phyloP scores from a whole-genome alignment of 2,113 vertebrate species.

The Salvator merianae region DNA sequence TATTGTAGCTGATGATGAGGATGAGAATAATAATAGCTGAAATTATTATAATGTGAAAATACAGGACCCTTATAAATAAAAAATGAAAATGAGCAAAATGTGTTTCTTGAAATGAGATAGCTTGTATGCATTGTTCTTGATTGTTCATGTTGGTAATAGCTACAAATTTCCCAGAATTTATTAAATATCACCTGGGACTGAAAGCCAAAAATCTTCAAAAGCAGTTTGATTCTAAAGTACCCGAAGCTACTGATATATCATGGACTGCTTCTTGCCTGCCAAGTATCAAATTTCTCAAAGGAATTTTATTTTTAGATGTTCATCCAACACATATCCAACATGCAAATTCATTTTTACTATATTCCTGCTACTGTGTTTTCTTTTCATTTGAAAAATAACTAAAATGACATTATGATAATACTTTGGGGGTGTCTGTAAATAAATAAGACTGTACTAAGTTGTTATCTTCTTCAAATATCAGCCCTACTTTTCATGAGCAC shows the following conservation, averaged over 20 bases:
- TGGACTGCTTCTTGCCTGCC: background rate
- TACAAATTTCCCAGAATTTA: background rate
- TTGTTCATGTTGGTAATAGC: background rate
- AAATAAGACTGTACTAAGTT: background rate
- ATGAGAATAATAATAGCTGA: no score
- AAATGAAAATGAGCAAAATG: background rate
- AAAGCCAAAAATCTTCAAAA: background rate
- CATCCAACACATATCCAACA: conserved; percentile 11
- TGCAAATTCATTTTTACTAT: background rate
- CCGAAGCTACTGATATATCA: conserved; percentile 6
- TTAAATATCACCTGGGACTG: background rate
- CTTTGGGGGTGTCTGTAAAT: background rate
- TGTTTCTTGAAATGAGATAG: background rate
- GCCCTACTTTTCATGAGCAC: no score
- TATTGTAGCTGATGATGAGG: background rate
- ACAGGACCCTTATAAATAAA: background rate
- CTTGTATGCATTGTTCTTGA: background rate
- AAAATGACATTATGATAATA: background rate
- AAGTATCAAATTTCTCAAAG: conserved; percentile 3
- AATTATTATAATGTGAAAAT: background rate
- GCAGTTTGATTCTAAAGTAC: background rate
- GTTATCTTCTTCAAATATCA: background rate
- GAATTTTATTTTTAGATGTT: background rate
- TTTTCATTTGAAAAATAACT: background rate
- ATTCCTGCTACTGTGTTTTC: background rate